A percentile compares a stretch with the other conserved stretches of the same genome.
Evolutionary conservation across 2,797 vertebrate genomes (phyloP).

Genomic region (Euthynnus affinis): DNA sequence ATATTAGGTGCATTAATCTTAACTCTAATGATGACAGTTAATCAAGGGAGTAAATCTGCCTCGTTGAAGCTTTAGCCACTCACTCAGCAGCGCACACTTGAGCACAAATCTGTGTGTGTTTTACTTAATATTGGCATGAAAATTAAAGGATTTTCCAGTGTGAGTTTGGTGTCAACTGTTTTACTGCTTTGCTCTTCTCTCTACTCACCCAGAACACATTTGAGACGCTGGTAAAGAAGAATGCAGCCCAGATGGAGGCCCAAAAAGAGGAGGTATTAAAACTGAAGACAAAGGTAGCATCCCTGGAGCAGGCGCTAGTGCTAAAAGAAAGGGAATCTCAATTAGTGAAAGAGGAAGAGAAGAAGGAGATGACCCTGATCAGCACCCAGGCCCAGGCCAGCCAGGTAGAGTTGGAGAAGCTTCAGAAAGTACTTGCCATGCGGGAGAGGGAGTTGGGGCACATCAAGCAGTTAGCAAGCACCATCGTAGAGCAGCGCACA

Average conservation of each 20-base stretch:
- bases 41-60: constrained; percentile 54
- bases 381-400: constrained; percentile 79
- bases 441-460: constrained; percentile 88
- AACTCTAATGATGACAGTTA: constrained; percentile 70
- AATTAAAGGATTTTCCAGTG: constrained; percentile 23
- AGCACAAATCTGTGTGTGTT: constrained; percentile 51
- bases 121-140: constrained; percentile 19
- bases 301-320: constrained; percentile 82
- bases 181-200: constrained; percentile 29
- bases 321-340: constrained; percentile 77
- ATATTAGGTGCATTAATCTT: constrained; percentile 70
- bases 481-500: constrained; percentile 87
- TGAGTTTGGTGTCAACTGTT: background rate
- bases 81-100: constrained; percentile 40
- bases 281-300: constrained; percentile 80
- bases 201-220: constrained; percentile 83
- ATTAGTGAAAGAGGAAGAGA: constrained; percentile 65
- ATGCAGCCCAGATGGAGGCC: constrained; percentile 80
- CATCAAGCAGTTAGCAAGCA: constrained; percentile 86
- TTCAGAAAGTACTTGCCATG: constrained; percentile 86
- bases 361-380: constrained; percentile 60
- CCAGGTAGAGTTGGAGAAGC: constrained; percentile 82
- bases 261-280: constrained; percentile 83
- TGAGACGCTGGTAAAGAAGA: constrained; percentile 85
- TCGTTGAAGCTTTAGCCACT: constrained; percentile 41